These are phyloP conservation scores for Formica exsecta DNA, from an alignment of 1,140 invertebrate genomes.

Conservation along the genomic window DNA sequence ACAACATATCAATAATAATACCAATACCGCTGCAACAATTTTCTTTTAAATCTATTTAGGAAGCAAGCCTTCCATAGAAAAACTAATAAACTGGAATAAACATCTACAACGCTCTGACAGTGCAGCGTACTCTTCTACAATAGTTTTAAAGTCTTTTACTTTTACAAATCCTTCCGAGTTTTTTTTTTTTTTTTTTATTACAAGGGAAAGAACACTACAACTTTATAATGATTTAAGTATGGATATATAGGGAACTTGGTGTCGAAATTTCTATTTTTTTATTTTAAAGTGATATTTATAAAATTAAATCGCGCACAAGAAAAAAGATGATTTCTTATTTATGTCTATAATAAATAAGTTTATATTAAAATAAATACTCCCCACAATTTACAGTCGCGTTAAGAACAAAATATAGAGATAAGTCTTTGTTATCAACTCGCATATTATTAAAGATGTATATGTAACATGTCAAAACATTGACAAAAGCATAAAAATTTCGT, in stretches of 20 bases:
- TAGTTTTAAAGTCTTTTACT: conserved; percentile 9
- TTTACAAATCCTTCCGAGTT: neutral
- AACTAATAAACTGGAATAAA: conserved; percentile 53
- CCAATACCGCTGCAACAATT: conserved; percentile 40
- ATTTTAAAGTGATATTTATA: conserved; percentile 11
- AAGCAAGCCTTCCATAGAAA: conserved; percentile 3
- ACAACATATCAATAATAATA: conserved; percentile 55
- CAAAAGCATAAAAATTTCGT: too few species aligned
- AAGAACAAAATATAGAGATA: neutral
- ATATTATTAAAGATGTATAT: neutral
- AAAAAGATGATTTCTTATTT: neutral
- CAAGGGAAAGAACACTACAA: neutral
- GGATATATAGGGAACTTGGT: conserved; percentile 16
- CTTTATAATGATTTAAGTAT: conserved; percentile 3
- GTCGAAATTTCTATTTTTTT: neutral
- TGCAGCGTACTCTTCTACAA: conserved; percentile 11
- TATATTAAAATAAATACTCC: neutral
- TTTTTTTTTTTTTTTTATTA: neutral
- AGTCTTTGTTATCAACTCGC: neutral
- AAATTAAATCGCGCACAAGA: neutral
- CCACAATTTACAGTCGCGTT: conserved; percentile 1
- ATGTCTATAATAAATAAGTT: neutral
- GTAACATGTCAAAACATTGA: too few species aligned
- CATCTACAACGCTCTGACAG: conserved; percentile 19
- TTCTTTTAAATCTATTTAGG: conserved; percentile 48